Evolutionary conservation across 2,113 vertebrate species (phyloP).

Genomic region (Paracanthobrama guichenoti): DNA sequence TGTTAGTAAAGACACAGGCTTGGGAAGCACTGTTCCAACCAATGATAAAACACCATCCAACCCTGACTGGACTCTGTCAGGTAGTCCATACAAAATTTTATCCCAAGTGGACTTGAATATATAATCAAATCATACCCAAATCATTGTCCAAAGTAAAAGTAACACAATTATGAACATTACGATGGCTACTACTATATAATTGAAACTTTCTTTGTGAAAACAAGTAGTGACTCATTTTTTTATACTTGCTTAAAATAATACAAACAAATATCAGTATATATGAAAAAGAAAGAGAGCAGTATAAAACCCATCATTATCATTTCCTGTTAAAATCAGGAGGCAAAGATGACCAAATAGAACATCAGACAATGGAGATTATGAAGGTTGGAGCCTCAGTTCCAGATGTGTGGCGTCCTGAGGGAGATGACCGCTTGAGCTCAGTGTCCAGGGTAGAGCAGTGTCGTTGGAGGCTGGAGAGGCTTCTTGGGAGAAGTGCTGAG

Average conservation of each 20-base stretch:
- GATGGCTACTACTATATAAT: background rate
- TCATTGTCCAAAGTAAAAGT: background rate
- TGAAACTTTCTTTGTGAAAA: background rate
- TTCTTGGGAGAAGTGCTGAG: slow-evolving; percentile 61
- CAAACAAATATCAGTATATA: background rate
- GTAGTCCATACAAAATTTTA: background rate
- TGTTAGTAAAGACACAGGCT: slow-evolving; percentile 69
- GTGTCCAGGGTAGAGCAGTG: slow-evolving; percentile 66
- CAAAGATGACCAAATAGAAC: background rate
- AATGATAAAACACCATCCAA: slow-evolving; percentile 60
- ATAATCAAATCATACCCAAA: background rate
- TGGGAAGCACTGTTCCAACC: slow-evolving; percentile 64
- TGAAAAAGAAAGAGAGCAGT: too few species aligned
- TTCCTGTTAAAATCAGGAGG: background rate
- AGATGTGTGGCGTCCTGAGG: slow-evolving; percentile 36
- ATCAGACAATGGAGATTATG: slow-evolving; percentile 2
- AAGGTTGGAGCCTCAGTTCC: background rate
- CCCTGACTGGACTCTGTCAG: slow-evolving; percentile 52
- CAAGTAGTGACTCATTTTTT: background rate
- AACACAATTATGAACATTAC: background rate
- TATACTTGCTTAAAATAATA: background rate
- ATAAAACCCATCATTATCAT: background rate
- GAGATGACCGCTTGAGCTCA: slow-evolving; percentile 41
- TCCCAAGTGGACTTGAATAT: background rate
- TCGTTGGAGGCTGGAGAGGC: slow-evolving; percentile 67